Base-by-base conservation (phyloP, 2,797 vertebrate genomes). In the Merluccius polli region DNA sequence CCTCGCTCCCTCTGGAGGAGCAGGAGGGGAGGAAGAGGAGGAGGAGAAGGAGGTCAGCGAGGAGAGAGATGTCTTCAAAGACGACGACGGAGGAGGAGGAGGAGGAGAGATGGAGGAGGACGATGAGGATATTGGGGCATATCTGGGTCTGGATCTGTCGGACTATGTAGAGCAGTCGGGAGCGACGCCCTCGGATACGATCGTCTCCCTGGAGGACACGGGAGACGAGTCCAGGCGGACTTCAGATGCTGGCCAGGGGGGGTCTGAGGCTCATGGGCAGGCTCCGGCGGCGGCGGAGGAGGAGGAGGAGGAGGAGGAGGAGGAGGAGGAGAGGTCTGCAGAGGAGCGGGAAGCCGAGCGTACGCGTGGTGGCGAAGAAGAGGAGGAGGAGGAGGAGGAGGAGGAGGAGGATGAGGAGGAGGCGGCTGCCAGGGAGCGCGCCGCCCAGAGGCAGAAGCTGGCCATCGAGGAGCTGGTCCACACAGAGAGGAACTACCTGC, bases 401-500 rank as follows among this genome's bases (percentile, higher is more conserved):
- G 87, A 70, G 83, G 74, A 0, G 75, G 31, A 0, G 76, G 24
- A 79, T 1, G 79, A 90, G 1, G 88, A 92, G 78, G 88, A 86
- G 0, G 82, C 83, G 1, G 82, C 82, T 0, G 86, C 90, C 41
- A 89, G 80, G 1, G 91, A 95, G 87, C 91, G 80, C 77, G 83
- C 31, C 0, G 85, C 92, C 27, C 93, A 94, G 80, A 95, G 90
- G 13, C 97, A 96, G 91, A 79, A 69, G 68, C 85, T 96, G 87
- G 92, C 95, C 0, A 75, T 95, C 5, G 91, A 94, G 76, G 97
- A 99, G 82, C 90, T 99, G 74, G 84, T 98, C 21, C 84, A 93
- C 81, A 97, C 96, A 0, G 98, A 99, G 91, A 90, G 86, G 86
- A 95, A 93, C 84, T 99, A 95, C n/a, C 90, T 98, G 0, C 91